A percentile compares a stretch with the other conserved stretches of the same genome.
phyloP scores from a whole-genome alignment of 2,113 vertebrate genomes.

The Pseudorhombus dupliciocellatus region DNA sequence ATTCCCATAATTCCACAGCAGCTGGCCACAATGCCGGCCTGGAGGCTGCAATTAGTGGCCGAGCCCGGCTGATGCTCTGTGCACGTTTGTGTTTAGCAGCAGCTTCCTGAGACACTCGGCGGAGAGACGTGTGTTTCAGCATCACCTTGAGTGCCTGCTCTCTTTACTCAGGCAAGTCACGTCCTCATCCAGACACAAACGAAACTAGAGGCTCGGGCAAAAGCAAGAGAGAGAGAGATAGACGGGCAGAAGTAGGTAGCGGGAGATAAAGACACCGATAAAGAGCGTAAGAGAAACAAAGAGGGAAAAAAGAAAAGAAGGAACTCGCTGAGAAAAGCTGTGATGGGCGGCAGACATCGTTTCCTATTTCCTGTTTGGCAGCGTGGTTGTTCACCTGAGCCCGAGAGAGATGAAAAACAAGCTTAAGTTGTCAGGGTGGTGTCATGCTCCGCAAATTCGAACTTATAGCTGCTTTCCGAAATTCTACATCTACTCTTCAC shows the following conservation, averaged over 20 bases:
- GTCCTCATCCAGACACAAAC: conserved; percentile 57
- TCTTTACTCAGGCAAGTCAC: conserved; percentile 63
- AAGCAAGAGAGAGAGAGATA: conserved; percentile 19
- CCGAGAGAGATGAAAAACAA: conserved; percentile 45
- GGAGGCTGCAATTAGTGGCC: conserved; percentile 41
- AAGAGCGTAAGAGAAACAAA: background rate
- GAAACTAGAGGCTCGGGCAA: conserved; percentile 52
- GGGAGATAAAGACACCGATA: background rate
- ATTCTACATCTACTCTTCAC: conserved; percentile 16
- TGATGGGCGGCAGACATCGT: background rate
- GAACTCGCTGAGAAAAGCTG: conserved; percentile 19
- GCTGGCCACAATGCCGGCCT: conserved; percentile 18
- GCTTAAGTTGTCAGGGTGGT: conserved; percentile 44
- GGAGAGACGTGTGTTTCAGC: conserved; percentile 25
- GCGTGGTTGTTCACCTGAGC: conserved; percentile 44
- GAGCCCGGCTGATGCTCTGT: background rate
- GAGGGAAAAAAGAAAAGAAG: background rate
- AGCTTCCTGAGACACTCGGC: conserved; percentile 14
- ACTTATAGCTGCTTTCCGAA: conserved; percentile 33
- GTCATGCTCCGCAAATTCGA: conserved; percentile 27
- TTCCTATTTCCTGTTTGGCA: conserved; percentile 43
- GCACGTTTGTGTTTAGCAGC: conserved; percentile 32
- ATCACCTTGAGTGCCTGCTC: conserved; percentile 52
- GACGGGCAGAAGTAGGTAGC: conserved; percentile 8
- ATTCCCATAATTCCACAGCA: conserved; percentile 37